Conservation (phyloP, 2,888 invertebrate species). For the Mylabris sibirica region DNA sequence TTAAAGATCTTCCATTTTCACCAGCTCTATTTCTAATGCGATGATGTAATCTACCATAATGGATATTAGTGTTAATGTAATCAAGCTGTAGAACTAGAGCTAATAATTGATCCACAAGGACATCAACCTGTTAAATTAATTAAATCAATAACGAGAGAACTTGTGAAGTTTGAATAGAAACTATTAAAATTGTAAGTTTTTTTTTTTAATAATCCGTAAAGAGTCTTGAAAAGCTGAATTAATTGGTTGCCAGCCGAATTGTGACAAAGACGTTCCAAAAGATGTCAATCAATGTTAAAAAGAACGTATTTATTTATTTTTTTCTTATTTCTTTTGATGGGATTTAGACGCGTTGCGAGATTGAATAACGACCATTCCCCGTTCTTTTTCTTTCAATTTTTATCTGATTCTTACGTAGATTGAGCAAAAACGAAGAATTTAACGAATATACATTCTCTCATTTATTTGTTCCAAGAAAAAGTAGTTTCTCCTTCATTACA, state of each 20-base stretch:
- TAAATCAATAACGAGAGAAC: neutral
- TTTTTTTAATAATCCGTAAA: neutral
- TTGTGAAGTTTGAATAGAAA: neutral
- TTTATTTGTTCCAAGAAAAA: neutral
- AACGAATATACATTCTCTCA: neutral
- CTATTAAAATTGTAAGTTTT: neutral
- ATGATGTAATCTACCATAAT: conserved; percentile 43
- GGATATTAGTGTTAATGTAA: conserved; percentile 40
- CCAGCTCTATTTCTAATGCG: conserved; percentile 41
- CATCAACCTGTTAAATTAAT: conserved; percentile 40
- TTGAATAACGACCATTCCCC: conserved; percentile 8
- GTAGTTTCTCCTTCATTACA: neutral
- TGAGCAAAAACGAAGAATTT: neutral
- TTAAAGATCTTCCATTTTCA: conserved; percentile 43
- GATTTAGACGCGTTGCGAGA: neutral
- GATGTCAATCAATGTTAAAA: neutral
- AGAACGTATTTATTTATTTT: neutral
- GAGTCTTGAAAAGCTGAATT: neutral
- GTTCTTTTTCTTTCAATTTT: neutral
- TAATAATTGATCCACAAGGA: conserved; percentile 45
- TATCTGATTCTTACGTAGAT: neutral
- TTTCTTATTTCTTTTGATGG: neutral
- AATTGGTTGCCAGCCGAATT: neutral
- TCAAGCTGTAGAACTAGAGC: conserved; percentile 46
- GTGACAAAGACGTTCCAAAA: neutral